A percentile compares a stretch with the other conserved stretches of the same genome.
phyloP scores from a whole-genome alignment of 2,113 vertebrate genomes.

The Hyperoodon ampullatus region DNA sequence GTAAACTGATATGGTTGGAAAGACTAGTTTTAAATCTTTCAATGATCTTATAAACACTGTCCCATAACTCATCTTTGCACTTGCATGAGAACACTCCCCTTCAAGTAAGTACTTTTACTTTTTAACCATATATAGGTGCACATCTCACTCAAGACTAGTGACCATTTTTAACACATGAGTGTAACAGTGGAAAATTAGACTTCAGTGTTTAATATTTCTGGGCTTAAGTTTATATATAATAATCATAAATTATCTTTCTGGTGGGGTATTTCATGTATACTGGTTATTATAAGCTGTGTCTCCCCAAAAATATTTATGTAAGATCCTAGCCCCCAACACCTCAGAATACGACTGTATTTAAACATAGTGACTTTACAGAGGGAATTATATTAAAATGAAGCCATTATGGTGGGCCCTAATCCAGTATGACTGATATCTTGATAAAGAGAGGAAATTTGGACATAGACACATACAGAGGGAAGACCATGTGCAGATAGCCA shows the following conservation, averaged over 20 bases:
- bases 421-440: neutral
- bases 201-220: neutral
- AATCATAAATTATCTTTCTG: neutral
- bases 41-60: neutral
- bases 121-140: neutral
- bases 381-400: neutral
- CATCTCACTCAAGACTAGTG: neutral
- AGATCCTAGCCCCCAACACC: neutral
- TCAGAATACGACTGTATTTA: neutral
- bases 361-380: neutral
- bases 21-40: conserved; percentile 10
- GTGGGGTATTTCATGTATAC: neutral
- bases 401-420: neutral
- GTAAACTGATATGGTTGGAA: neutral
- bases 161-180: neutral
- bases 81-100: neutral
- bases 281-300: neutral
- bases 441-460: neutral
- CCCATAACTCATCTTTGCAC: neutral
- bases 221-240: neutral
- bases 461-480: too few species aligned
- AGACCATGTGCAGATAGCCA: neutral
- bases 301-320: neutral
- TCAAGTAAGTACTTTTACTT: neutral
- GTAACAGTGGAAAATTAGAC: neutral